A percentile compares a stretch with the other conserved stretches of the same genome.
Conservation (phyloP, 2,797 vertebrate species). For the Molossus molossus region DNA sequence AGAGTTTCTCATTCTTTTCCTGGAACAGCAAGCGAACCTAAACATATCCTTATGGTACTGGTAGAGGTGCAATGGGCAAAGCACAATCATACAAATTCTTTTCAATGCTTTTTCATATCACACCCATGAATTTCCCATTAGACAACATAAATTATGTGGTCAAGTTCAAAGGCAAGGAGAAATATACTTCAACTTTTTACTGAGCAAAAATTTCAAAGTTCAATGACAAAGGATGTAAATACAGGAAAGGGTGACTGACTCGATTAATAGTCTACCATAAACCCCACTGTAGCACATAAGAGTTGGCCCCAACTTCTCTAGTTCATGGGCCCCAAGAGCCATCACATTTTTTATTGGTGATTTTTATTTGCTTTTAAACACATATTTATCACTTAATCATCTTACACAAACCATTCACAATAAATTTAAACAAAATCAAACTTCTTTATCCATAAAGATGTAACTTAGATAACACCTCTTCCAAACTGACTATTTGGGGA, state of each 20-base stretch:
- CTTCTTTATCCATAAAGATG: neutral
- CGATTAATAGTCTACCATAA: neutral
- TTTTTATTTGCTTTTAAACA: slow-evolving; percentile 46
- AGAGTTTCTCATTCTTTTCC: neutral
- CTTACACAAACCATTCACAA: neutral
- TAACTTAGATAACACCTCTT: slow-evolving; percentile 26
- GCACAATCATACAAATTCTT: neutral
- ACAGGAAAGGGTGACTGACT: neutral
- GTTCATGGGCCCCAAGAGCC: neutral
- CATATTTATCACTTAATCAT: neutral
- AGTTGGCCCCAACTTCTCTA: neutral
- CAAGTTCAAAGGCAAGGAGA: neutral
- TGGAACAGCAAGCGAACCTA: neutral
- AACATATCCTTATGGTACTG: neutral
- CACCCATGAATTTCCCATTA: neutral
- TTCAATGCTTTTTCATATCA: neutral
- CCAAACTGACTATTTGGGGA: neutral
- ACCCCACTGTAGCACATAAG: accelerated
- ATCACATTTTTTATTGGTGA: neutral
- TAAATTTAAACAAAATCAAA: slow-evolving; percentile 20
- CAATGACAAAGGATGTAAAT: neutral
- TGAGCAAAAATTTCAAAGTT: neutral
- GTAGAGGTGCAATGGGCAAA: neutral
- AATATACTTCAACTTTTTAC: neutral
- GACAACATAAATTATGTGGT: neutral